phyloP scores from a whole-genome alignment of 2,888 invertebrate genomes.

The Ormyrus pomaceus region DNA sequence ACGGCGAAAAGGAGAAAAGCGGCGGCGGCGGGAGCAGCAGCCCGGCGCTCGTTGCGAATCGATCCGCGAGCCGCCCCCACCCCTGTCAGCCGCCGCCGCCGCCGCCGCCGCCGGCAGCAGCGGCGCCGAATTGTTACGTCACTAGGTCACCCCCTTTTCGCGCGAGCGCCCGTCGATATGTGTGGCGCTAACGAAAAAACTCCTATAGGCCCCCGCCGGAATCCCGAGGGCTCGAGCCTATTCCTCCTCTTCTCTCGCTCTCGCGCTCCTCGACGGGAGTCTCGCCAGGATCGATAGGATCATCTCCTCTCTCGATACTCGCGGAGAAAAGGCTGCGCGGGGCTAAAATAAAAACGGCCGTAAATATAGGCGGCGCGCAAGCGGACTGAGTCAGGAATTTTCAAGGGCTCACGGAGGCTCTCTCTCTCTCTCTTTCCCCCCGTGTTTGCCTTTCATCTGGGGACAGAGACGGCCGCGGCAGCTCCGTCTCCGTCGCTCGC shows the following conservation, averaged over 20 bases:
- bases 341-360: not conserved
- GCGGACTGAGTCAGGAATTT: conserved; percentile 44
- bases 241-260: not conserved
- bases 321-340: conserved; percentile 10
- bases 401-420: conserved; percentile 42
- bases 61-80: conserved; percentile 36
- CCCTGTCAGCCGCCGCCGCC: conserved; percentile 3
- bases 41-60: conserved; percentile 37
- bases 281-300: not conserved
- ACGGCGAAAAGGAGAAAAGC: conserved; percentile 35
- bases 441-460: conserved; percentile 19
- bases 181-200: not conserved
- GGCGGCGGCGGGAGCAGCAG: conserved; percentile 13
- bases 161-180: conserved; percentile 14
- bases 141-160: conserved; percentile 57
- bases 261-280: not conserved
- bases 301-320: too few relatives aligned
- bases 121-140: conserved; percentile 56
- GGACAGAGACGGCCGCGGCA: not conserved
- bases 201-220: not conserved
- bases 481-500: too few relatives aligned
- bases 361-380: conserved; percentile 12
- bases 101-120: conserved; percentile 9
- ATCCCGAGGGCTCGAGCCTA: not conserved
- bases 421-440: not conserved